Evolutionary conservation across 2,797 vertebrate genomes (phyloP).

Genomic region (Rhabdophis nuchalis): DNA sequence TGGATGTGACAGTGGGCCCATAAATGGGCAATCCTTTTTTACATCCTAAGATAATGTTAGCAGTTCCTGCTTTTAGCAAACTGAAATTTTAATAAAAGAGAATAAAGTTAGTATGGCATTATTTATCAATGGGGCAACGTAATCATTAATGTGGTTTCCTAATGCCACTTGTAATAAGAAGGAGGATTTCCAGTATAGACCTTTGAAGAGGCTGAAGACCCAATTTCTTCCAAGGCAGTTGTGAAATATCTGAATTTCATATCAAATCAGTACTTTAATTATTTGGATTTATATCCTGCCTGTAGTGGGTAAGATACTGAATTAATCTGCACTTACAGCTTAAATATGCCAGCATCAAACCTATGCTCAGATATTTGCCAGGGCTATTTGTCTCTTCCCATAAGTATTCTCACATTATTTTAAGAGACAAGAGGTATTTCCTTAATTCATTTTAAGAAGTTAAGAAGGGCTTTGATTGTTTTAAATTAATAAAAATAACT

Average conservation of each 20-base stretch:
- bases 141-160: not conserved
- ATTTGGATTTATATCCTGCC: not conserved
- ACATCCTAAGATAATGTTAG: not conserved
- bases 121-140: not conserved
- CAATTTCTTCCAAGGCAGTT: not conserved
- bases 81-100: not conserved
- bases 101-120: not conserved
- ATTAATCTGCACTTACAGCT: not conserved
- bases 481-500: not conserved
- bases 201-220: not conserved
- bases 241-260: not conserved
- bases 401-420: not conserved
- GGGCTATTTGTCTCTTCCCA: not conserved
- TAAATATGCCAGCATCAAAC: not conserved
- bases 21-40: not conserved
- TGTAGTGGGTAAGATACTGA: not conserved
- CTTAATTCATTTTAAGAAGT: not conserved
- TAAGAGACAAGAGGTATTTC: not conserved
- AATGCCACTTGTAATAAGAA: not conserved
- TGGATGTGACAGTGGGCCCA: not conserved
- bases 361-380: not conserved
- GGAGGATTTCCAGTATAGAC: not conserved
- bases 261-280: not conserved
- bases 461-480: not conserved
- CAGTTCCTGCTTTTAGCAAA: constrained; percentile 1